phyloP scores from a whole-genome alignment of 2,113 vertebrate species.

The Rhea americana region DNA sequence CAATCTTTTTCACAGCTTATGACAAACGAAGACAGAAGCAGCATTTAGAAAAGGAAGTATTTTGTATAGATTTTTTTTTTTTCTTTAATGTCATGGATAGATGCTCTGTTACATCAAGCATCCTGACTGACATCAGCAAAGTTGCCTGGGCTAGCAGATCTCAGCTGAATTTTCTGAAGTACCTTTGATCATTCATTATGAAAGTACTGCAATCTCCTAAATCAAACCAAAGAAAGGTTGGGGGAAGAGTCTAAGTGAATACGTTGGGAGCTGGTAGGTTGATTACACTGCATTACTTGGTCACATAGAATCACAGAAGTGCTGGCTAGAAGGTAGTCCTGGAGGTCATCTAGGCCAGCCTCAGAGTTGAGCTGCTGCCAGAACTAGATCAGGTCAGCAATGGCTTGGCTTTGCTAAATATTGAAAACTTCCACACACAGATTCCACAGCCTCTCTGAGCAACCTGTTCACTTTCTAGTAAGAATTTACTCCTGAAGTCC shows the following conservation, averaged over 20 bases:
- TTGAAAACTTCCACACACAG: accelerated
- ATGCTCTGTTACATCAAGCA: neutral
- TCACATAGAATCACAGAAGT: neutral
- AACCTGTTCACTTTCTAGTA: neutral
- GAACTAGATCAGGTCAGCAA: accelerated
- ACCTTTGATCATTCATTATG: neutral
- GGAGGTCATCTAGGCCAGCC: neutral
- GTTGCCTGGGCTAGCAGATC: neutral
- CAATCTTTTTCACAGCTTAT: neutral
- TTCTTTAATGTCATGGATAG: neutral
- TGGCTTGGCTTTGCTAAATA: neutral
- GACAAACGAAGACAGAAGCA: neutral
- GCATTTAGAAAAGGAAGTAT: neutral
- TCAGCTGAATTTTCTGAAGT: neutral
- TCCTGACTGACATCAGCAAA: neutral
- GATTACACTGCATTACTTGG: neutral
- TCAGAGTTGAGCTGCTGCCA: neutral
- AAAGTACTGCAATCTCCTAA: neutral
- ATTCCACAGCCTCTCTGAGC: neutral
- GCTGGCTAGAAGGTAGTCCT: neutral
- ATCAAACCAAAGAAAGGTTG: neutral
- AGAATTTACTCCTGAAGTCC: neutral
- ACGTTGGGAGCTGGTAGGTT: neutral
- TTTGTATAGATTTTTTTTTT: neutral
- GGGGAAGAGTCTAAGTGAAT: neutral